Evolutionary conservation across 2,888 invertebrate genomes (phyloP).

Genomic region (Venusia cambrica): DNA sequence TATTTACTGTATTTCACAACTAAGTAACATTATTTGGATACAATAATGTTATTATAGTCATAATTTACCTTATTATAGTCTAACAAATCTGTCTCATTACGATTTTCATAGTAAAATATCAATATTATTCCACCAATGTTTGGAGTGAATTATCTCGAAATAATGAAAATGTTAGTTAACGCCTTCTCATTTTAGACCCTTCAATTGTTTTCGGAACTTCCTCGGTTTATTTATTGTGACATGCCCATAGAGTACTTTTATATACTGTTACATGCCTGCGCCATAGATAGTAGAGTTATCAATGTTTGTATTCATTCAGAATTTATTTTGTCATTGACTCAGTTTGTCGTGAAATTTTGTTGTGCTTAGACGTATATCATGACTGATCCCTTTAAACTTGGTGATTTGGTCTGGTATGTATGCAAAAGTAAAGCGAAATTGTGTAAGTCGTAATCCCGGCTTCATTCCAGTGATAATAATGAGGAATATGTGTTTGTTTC

Average conservation of each 20-base stretch:
- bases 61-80: too few species aligned
- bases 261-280: conserved; percentile 12
- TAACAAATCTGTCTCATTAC: too few species aligned
- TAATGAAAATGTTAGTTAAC: conserved; percentile 22
- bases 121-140: too few species aligned
- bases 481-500: conserved; percentile 60
- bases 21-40: too few species aligned
- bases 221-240: conserved; percentile 16
- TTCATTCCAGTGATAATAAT: conserved; percentile 28
- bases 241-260: conserved; percentile 15
- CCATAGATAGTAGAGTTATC: conserved; percentile 45
- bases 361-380: conserved; percentile 51
- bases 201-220: conserved; percentile 36
- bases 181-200: background rate
- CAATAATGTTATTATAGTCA: too few species aligned
- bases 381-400: conserved; percentile 74
- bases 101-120: too few species aligned
- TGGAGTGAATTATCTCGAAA: too few species aligned
- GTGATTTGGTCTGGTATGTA: conserved; percentile 80
- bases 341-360: conserved; percentile 70
- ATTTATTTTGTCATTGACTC: conserved; percentile 52
- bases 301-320: conserved; percentile 33
- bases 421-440: conserved; percentile 34
- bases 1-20: too few species aligned
- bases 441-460: conserved; percentile 57